Evolutionary conservation across 1,140 invertebrate genomes (phyloP).

Genomic region (Hylaeus volcanicus): DNA sequence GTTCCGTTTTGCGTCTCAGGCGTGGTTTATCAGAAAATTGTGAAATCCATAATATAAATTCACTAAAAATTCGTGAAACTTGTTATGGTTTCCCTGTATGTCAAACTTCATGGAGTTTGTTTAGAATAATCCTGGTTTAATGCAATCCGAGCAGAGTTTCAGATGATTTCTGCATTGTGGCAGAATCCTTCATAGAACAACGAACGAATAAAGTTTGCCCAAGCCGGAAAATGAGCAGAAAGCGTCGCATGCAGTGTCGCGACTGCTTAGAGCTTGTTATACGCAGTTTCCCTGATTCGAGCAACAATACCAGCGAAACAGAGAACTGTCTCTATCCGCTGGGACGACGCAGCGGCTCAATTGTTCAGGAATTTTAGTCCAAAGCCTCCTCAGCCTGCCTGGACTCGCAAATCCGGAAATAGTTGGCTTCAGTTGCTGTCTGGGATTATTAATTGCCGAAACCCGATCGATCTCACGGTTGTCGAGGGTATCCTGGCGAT

Average conservation of each 20-base stretch:
- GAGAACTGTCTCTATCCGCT: background rate
- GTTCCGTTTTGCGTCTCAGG: too few species aligned
- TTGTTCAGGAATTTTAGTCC: background rate
- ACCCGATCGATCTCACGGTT: conserved; percentile 56
- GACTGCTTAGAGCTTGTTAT: background rate
- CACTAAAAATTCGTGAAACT: too few species aligned
- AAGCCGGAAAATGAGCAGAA: background rate
- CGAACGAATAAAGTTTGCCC: background rate
- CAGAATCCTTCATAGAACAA: background rate
- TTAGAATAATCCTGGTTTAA: too few species aligned
- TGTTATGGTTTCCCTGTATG: too few species aligned
- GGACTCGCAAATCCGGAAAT: conserved; percentile 14
- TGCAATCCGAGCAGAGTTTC: too few species aligned
- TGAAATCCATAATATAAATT: too few species aligned
- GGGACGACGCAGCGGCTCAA: background rate
- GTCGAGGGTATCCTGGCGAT: conserved; percentile 49
- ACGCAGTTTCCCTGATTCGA: background rate
- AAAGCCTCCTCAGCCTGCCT: background rate
- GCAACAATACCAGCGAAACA: background rate
- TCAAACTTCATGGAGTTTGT: too few species aligned
- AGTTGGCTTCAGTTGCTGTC: conserved; percentile 23
- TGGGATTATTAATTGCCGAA: conserved; percentile 60
- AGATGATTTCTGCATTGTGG: too few species aligned
- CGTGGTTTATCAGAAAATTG: too few species aligned
- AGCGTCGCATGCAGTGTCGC: background rate